Percentiles rank a stretch among this genome's conserved stretches.
These are phyloP conservation scores for Antitype chi DNA, from an alignment of 2,888 invertebrate genomes.

Conservation along the genomic window DNA sequence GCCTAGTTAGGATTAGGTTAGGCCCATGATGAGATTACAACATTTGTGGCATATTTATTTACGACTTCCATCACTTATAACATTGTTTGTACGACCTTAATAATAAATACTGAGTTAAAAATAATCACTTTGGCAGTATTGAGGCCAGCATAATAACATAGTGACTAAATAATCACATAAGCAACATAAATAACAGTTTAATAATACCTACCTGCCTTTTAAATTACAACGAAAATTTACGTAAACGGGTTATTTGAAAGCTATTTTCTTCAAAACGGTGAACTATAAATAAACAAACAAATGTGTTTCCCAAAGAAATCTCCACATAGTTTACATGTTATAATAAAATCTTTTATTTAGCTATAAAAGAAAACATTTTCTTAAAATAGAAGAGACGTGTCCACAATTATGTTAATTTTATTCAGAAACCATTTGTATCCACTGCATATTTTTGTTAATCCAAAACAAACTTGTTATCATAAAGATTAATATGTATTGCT, in stretches of 20 bases:
- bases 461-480: constrained; percentile 17
- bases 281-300: constrained; percentile 47
- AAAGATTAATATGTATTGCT: constrained; percentile 40
- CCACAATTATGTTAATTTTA: constrained; percentile 51
- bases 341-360: constrained; percentile 50
- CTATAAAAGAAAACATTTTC: constrained; percentile 48
- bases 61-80: neutral
- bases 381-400: neutral
- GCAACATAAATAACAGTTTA: constrained; percentile 3
- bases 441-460: constrained; percentile 30
- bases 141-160: constrained; percentile 13
- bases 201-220: neutral
- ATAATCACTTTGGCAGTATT: constrained; percentile 6
- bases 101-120: no score
- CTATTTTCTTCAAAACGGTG: constrained; percentile 12
- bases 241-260: constrained; percentile 34
- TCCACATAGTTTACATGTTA: constrained; percentile 22
- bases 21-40: no score
- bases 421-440: constrained; percentile 51
- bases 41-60: neutral
- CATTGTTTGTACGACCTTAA: no score
- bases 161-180: constrained; percentile 22
- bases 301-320: constrained; percentile 28
- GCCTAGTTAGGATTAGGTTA: no score
- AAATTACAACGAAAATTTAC: constrained; percentile 11